These are phyloP conservation scores for Crocodylus rhombifer DNA, from an alignment of 2,797 vertebrate genomes.

Conservation along the genomic window DNA sequence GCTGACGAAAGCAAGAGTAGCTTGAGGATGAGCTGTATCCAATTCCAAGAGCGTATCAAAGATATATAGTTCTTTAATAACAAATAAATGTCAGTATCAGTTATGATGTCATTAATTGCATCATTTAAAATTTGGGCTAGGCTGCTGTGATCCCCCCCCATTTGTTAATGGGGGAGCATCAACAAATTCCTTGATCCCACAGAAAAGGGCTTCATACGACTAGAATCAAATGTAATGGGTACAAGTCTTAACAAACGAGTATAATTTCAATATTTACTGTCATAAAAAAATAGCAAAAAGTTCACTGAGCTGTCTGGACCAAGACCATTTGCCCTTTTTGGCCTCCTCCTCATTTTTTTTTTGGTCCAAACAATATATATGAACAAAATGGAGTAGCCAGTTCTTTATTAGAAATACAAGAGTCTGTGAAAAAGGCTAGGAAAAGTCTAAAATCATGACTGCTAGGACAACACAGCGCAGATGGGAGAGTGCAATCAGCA, in stretches of 20 bases:
- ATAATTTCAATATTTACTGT: background rate
- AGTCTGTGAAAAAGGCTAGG: background rate
- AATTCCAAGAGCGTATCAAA: background rate
- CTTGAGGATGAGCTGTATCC: background rate
- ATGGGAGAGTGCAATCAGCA: background rate
- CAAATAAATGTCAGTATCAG: background rate
- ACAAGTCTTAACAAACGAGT: background rate
- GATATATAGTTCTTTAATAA: background rate
- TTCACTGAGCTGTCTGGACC: background rate
- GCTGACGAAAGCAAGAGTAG: background rate
- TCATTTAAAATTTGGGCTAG: background rate
- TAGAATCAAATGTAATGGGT: background rate
- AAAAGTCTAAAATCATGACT: background rate
- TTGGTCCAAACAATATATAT: background rate
- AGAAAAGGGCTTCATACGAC: background rate
- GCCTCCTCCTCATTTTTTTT: background rate
- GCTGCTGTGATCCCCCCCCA: background rate
- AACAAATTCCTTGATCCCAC: background rate
- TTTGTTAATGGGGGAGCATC: background rate
- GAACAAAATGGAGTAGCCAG: background rate
- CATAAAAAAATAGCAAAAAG: background rate
- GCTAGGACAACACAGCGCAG: fast-evolving
- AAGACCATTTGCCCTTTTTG: background rate
- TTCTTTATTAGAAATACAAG: background rate
- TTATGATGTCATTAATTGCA: background rate